Percentiles rank a stretch among this genome's conserved stretches.
phyloP scores from a whole-genome alignment of 1,140 invertebrate genomes.

The Trichomalopsis sarcophagae region DNA sequence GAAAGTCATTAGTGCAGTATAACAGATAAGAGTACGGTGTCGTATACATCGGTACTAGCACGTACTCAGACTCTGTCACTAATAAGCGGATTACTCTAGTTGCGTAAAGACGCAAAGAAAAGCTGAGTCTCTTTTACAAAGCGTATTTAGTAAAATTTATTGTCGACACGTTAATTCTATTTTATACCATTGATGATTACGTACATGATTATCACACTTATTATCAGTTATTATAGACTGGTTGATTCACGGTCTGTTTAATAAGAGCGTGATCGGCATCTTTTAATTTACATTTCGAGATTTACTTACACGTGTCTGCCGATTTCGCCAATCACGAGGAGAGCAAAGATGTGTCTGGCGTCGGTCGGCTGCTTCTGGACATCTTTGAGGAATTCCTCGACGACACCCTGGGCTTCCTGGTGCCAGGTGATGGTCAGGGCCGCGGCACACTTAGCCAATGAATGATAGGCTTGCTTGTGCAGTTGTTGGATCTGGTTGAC shows the following conservation, averaged over 20 bases:
- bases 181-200: not conserved
- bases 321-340: constrained; percentile 97
- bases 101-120: not conserved
- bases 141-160: not conserved
- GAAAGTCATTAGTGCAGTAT: not conserved
- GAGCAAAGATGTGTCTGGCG: constrained; percentile 91
- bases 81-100: not conserved
- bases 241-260: too few relatives aligned
- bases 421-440: constrained; percentile 89
- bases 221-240: too few relatives aligned
- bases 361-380: constrained; percentile 85
- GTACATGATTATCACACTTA: too few relatives aligned
- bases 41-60: not conserved
- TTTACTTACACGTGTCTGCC: constrained; percentile 91
- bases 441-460: constrained; percentile 95
- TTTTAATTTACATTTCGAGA: not conserved
- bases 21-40: not conserved
- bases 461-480: constrained; percentile 89
- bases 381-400: constrained; percentile 90
- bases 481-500: constrained; percentile 70
- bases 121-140: not conserved
- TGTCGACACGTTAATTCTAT: not conserved
- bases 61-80: not conserved
- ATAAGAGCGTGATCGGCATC: too few relatives aligned
- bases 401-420: constrained; percentile 85